These are phyloP conservation scores for Xanthorhoe spadicearia DNA, from an alignment of 2,888 invertebrate species.

Conservation along the genomic window DNA sequence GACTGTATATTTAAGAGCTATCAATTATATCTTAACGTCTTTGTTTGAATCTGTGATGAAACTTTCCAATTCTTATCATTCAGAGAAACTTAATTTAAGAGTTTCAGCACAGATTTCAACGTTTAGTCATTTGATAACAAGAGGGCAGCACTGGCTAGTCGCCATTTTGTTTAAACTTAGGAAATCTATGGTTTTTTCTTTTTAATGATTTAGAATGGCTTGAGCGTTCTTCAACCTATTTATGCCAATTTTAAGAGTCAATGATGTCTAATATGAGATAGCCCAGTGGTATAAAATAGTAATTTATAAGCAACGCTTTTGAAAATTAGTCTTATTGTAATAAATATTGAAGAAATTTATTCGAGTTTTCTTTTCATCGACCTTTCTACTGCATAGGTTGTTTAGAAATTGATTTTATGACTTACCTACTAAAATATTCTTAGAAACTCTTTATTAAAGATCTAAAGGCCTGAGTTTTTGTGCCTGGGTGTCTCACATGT, in stretches of 20 bases:
- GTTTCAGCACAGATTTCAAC: no score
- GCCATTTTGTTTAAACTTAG: neutral
- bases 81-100: no score
- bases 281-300: conserved; percentile 17
- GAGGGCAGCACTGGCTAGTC: conserved; percentile 1
- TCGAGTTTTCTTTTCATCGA: conserved; percentile 25
- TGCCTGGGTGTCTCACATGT: no score
- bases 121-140: neutral
- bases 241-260: conserved; percentile 10
- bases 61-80: neutral
- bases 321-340: conserved; percentile 54
- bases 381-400: neutral
- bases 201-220: neutral
- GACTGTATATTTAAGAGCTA: neutral
- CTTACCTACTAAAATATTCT: no score
- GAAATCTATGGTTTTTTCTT: neutral
- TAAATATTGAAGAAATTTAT: conserved; percentile 30
- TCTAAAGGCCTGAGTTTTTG: no score
- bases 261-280: conserved; percentile 18
- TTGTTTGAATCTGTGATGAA: neutral
- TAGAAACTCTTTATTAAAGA: no score
- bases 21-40: neutral
- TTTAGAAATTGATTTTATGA: neutral
- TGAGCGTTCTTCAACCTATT: neutral
- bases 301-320: conserved; percentile 42